Evolutionary conservation across 2,797 vertebrate genomes (phyloP).

Genomic region (Tapera naevia): DNA sequence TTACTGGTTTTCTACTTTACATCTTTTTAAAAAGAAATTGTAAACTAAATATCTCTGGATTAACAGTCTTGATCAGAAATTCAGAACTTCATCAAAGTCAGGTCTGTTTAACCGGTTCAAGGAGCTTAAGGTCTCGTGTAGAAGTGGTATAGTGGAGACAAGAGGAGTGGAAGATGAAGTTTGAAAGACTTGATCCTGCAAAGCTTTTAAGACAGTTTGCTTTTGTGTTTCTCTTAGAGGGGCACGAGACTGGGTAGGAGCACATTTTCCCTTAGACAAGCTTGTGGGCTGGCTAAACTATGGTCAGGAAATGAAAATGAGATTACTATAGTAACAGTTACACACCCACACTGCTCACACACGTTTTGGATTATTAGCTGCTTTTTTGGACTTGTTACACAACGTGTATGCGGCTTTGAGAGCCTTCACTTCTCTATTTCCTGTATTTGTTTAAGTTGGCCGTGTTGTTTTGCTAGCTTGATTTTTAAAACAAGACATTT

Average conservation of each 20-base stretch:
- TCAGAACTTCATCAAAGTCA: neutral
- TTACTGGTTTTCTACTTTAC: neutral
- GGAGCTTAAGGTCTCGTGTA: neutral
- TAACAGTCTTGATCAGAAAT: neutral
- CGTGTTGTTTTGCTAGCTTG: neutral
- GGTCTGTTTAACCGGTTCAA: neutral
- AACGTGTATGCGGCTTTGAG: neutral
- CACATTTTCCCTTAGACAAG: conserved; percentile 30
- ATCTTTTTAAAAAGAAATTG: neutral
- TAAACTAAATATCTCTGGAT: neutral
- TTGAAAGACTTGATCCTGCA: neutral
- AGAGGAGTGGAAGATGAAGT: neutral
- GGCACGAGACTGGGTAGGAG: neutral
- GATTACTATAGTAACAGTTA: conserved; percentile 50
- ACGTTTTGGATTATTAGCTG: conserved; percentile 31
- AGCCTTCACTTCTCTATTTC: conserved; percentile 32
- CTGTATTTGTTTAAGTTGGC: conserved; percentile 57
- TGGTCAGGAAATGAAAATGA: conserved; percentile 51
- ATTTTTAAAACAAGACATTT: neutral
- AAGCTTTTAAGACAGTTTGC: neutral
- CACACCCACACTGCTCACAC: conserved; percentile 45
- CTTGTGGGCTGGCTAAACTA: conserved; percentile 34
- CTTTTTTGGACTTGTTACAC: neutral
- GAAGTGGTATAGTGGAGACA: neutral
- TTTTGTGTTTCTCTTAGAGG: neutral